Conservation (phyloP, 2,113 vertebrate genomes). For the Brachyhypopomus occidentalis region DNA sequence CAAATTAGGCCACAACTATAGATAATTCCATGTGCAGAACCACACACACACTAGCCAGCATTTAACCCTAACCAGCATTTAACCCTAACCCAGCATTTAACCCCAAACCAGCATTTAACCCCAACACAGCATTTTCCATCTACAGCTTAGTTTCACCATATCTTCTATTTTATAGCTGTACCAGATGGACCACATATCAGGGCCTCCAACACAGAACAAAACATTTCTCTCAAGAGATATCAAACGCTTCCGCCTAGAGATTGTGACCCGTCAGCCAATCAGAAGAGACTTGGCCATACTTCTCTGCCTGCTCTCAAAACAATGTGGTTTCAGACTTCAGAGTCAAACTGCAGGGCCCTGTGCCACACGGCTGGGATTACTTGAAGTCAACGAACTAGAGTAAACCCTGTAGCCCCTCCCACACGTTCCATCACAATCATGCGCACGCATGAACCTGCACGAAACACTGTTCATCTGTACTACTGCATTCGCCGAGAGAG, state of each 20-base stretch:
- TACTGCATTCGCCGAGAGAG: neutral
- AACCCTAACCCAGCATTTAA: too few relatives aligned
- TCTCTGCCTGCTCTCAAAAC: conserved; percentile 59
- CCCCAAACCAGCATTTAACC: too few relatives aligned
- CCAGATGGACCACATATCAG: conserved; percentile 26
- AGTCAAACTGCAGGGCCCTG: conserved; percentile 61
- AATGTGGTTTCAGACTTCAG: conserved; percentile 68
- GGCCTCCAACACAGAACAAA: conserved; percentile 60
- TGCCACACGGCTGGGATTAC: conserved; percentile 65
- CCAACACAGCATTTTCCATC: too few relatives aligned
- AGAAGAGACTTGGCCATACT: conserved; percentile 46
- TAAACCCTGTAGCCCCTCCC: conserved; percentile 58
- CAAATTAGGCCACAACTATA: neutral
- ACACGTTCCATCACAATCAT: too few relatives aligned
- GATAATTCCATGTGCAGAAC: neutral
- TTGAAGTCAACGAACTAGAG: conserved; percentile 69
- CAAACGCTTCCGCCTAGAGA: conserved; percentile 64
- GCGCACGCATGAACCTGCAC: conserved; percentile 26
- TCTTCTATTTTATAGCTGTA: conserved; percentile 30
- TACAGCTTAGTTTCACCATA: neutral
- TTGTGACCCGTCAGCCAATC: conserved; percentile 60
- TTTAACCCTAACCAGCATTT: too few relatives aligned
- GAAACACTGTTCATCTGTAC: neutral
- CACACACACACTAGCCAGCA: neutral
- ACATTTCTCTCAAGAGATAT: conserved; percentile 65